Evolutionary conservation across 2,113 vertebrate species (phyloP).

Genomic region (Pelusios castaneus): DNA sequence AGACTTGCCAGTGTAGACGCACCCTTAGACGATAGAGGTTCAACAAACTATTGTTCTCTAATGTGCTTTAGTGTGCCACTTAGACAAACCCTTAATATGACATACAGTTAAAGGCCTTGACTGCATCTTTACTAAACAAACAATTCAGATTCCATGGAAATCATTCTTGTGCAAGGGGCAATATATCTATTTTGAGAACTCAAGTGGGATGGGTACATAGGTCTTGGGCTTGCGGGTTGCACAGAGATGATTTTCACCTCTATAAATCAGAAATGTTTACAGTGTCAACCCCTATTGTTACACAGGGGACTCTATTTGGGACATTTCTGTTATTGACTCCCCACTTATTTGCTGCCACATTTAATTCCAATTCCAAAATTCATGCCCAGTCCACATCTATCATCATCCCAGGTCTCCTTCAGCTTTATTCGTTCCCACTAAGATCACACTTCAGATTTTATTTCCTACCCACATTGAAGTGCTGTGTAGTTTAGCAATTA

Average conservation of each 20-base stretch:
- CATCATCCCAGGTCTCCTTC: not conserved
- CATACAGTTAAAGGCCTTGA: not conserved
- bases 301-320: not conserved
- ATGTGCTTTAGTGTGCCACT: not conserved
- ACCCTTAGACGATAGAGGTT: not conserved
- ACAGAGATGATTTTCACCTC: not conserved
- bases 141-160: not conserved
- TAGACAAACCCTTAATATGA: not conserved
- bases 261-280: not conserved
- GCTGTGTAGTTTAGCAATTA: no score
- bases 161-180: fast-evolving
- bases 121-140: not conserved
- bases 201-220: not conserved
- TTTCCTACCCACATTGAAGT: not conserved
- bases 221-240: not conserved
- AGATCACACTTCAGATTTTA: not conserved
- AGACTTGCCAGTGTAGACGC: no score
- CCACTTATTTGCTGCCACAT: no score
- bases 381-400: not conserved
- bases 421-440: not conserved
- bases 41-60: not conserved
- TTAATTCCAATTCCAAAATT: no score
- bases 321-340: no score
- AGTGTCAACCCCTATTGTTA: not conserved
- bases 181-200: not conserved